phyloP scores from a whole-genome alignment of 2,888 invertebrate species.

The Polymixis lichenea region DNA sequence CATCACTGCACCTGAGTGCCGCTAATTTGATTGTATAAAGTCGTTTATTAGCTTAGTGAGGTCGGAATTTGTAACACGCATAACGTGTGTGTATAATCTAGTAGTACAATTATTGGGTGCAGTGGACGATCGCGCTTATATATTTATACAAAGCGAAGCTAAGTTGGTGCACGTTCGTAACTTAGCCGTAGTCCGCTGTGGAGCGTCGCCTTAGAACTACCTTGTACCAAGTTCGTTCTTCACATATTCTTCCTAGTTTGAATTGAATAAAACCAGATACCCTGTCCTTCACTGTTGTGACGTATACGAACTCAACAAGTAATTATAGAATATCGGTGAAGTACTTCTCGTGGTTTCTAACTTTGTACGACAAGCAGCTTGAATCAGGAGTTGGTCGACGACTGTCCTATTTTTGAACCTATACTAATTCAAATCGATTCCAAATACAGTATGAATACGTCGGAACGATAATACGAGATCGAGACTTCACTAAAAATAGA shows the following conservation, averaged over 20 bases:
- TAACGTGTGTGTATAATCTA: neutral
- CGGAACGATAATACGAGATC: neutral
- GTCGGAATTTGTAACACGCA: neutral
- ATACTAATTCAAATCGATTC: neutral
- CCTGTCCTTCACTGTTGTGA: neutral
- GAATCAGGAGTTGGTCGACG: neutral
- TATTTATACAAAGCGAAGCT: neutral
- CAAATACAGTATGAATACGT: neutral
- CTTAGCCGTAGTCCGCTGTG: neutral
- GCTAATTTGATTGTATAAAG: constrained; percentile 27
- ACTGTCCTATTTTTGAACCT: neutral
- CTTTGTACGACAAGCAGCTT: neutral
- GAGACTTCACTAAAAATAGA: neutral
- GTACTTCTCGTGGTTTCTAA: neutral
- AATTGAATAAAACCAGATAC: neutral
- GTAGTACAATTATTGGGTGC: neutral
- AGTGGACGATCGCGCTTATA: neutral
- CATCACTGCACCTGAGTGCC: constrained; percentile 33
- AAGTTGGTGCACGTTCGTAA: neutral
- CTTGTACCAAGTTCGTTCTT: no score
- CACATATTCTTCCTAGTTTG: neutral
- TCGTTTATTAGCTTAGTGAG: constrained; percentile 23
- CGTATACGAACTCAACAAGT: no score
- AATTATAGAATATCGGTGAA: neutral
- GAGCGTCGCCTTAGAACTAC: neutral